Conservation (phyloP, 2,888 invertebrate genomes). For the Zhuqinia jingwanae region DNA sequence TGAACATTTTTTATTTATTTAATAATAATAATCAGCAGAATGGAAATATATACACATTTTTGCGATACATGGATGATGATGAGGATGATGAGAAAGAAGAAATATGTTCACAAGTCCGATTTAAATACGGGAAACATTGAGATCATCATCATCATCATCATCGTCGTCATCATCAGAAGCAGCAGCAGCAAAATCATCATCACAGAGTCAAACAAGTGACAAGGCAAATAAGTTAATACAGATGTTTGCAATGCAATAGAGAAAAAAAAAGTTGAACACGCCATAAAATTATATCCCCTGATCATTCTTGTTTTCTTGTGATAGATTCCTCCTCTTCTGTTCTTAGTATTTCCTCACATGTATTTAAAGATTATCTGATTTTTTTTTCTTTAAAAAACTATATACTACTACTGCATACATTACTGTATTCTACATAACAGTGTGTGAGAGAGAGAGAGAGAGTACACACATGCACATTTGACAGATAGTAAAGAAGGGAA, state of each 20-base stretch:
- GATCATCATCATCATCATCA: not conserved
- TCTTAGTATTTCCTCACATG: constrained; percentile 10
- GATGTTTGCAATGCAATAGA: constrained; percentile 59
- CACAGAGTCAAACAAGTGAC: constrained; percentile 54
- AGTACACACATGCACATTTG: not conserved
- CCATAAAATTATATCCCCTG: constrained; percentile 39
- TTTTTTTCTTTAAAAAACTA: too few relatives aligned
- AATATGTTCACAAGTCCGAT: constrained; percentile 57
- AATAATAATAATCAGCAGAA: not conserved
- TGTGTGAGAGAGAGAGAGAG: not conserved
- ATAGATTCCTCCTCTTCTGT: constrained; percentile 19
- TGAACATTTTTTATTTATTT: too few relatives aligned
- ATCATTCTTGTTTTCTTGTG: not conserved
- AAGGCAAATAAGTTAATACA: constrained; percentile 45
- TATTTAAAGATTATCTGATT: constrained; percentile 24
- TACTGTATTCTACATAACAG: constrained; percentile 3
- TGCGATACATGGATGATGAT: constrained; percentile 6
- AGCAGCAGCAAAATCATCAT: constrained; percentile 5
- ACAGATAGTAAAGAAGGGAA: not conserved
- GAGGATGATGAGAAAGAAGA: constrained; percentile 28
- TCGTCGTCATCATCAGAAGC: not conserved
- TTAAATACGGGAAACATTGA: constrained; percentile 41
- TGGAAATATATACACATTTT: not conserved
- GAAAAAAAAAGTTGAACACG: constrained; percentile 36
- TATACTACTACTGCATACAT: too few relatives aligned